A percentile compares a stretch with the other conserved stretches of the same genome.
These are phyloP conservation scores for Heterotilapia buettikoferi DNA, from an alignment of 2,113 vertebrate genomes.

Conservation along the genomic window DNA sequence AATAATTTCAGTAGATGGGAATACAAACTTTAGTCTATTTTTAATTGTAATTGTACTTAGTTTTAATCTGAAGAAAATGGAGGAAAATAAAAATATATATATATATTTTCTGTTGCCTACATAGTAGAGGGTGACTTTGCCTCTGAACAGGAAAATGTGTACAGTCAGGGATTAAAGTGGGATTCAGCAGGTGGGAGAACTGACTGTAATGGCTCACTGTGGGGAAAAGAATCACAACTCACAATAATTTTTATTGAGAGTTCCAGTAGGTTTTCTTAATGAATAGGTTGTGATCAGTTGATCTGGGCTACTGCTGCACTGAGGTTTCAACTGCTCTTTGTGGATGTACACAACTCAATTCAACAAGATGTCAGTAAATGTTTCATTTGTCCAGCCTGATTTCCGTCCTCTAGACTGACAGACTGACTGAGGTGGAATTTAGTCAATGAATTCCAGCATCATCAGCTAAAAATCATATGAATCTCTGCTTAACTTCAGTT, in stretches of 20 bases:
- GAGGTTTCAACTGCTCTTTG: neutral
- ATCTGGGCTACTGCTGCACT: neutral
- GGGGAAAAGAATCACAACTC: neutral
- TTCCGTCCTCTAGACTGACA: neutral
- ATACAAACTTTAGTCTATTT: neutral
- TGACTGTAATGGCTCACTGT: neutral
- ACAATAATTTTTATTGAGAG: neutral
- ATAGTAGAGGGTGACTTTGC: neutral
- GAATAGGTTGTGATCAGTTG: neutral
- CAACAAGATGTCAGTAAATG: neutral
- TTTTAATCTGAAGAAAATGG: neutral
- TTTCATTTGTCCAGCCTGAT: neutral
- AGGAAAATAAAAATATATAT: neutral
- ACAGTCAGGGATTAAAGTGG: neutral
- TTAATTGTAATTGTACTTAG: neutral
- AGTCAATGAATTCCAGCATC: neutral
- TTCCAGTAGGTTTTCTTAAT: neutral
- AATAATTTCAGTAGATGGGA: neutral
- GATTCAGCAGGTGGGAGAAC: neutral
- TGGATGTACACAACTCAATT: neutral
- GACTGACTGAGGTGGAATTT: neutral
- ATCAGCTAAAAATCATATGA: neutral
- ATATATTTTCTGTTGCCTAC: neutral
- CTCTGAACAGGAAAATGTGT: neutral
- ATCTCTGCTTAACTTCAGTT: neutral